Evolutionary conservation across 35 echinoderm and acorn worm species (phyloP).

Genomic region (Hemicentrotus pulcherrimus): DNA sequence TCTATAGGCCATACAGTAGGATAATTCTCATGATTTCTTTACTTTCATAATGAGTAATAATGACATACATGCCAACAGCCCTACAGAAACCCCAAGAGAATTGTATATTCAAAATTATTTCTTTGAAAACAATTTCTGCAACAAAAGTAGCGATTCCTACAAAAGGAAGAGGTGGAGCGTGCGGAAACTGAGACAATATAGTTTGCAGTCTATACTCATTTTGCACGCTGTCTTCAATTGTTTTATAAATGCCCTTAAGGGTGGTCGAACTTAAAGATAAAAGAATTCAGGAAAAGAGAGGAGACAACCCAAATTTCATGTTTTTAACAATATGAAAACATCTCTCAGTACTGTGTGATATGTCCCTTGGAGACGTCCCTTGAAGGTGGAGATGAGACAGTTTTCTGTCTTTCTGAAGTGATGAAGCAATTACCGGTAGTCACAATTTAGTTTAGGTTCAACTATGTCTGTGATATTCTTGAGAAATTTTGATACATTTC

Average conservation of each 20-base stretch:
- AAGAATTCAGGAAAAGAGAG: neutral
- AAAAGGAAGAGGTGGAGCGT: neutral
- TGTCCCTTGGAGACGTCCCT: neutral
- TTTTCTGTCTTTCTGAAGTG: neutral
- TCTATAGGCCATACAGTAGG: neutral
- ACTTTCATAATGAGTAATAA: neutral
- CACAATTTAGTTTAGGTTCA: neutral
- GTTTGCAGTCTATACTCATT: neutral
- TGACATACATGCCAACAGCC: neutral
- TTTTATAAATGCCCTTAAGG: neutral
- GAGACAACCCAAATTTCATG: neutral
- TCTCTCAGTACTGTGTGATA: neutral
- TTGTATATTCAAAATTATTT: neutral
- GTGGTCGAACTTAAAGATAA: neutral
- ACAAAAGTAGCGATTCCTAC: neutral
- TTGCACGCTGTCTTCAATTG: neutral
- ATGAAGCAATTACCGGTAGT: neutral
- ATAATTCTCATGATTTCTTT: neutral
- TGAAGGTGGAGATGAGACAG: neutral
- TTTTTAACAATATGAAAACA: slow-evolving; percentile 2
- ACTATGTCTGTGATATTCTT: too few relatives aligned
- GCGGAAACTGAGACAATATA: neutral
- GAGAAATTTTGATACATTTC: too few relatives aligned
- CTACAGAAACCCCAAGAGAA: neutral
- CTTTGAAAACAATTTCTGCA: neutral